Evolutionary conservation across 2,888 invertebrate species (phyloP).

Genomic region (Aplocera efformata): DNA sequence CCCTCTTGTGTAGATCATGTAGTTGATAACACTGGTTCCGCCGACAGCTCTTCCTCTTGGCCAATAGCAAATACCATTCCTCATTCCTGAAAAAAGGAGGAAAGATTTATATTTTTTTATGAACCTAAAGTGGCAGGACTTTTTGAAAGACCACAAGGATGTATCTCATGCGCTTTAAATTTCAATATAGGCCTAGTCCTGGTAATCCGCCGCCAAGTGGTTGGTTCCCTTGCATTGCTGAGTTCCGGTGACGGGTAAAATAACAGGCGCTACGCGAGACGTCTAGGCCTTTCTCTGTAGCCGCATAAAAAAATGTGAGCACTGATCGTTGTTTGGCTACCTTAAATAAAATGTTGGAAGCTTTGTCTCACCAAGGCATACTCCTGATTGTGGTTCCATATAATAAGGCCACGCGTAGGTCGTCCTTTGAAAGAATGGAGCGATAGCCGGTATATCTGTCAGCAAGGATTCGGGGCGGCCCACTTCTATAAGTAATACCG

Average conservation of each 20-base stretch:
- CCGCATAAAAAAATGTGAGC: too few species aligned
- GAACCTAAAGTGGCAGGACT: too few species aligned
- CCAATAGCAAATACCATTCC: conserved; percentile 81
- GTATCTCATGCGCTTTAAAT: too few species aligned
- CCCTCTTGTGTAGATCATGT: conserved; percentile 91
- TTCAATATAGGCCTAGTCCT: too few species aligned
- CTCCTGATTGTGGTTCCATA: conserved; percentile 78
- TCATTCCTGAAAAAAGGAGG: conserved; percentile 53
- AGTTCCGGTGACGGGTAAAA: too few species aligned
- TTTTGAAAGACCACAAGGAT: too few species aligned
- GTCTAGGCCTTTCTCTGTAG: too few species aligned
- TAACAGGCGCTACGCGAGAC: too few species aligned
- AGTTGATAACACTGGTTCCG: conserved; percentile 91
- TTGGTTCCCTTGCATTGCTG: too few species aligned
- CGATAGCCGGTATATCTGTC: conserved; percentile 77
- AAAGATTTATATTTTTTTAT: too few species aligned
- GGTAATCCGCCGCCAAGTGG: too few species aligned
- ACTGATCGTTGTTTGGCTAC: too few species aligned
- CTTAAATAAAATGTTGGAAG: not conserved
- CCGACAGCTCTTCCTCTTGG: conserved; percentile 89
- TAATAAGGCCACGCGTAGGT: conserved; percentile 82
- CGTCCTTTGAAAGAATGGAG: conserved; percentile 79
- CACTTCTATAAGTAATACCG: conserved; percentile 83
- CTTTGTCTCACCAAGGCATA: conserved; percentile 60
- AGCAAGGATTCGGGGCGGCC: conserved; percentile 59